phyloP scores from a whole-genome alignment of 1,140 invertebrate genomes.

The Drosophila prosaltans region DNA sequence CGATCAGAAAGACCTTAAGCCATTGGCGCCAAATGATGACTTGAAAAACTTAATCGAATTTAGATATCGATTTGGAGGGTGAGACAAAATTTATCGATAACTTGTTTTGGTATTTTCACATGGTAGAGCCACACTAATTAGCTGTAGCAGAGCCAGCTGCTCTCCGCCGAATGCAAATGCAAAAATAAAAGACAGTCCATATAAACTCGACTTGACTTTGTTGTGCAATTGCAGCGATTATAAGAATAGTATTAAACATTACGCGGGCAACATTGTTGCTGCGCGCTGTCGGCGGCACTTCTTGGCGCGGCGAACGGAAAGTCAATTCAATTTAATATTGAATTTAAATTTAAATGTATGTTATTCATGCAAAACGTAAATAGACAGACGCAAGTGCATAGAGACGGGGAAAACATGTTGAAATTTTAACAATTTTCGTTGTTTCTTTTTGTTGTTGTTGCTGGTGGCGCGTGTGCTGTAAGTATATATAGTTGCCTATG shows the following conservation, averaged over 20 bases:
- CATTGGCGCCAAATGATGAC: not conserved
- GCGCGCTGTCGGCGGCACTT: constrained; percentile 25
- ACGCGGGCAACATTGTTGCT: constrained; percentile 39
- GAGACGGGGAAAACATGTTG: constrained; percentile 35
- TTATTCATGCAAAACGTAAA: constrained; percentile 19
- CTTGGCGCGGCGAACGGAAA: not conserved
- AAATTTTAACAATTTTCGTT: constrained; percentile 51
- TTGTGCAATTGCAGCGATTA: constrained; percentile 59
- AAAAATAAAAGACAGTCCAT: no score
- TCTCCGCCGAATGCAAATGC: not conserved
- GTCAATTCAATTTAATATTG: not conserved
- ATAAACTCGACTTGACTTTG: constrained; percentile 25
- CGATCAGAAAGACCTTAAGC: not conserved
- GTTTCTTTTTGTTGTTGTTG: constrained; percentile 37
- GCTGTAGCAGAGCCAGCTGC: not conserved
- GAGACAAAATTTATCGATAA: not conserved
- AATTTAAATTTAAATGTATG: not conserved
- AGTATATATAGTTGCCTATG: constrained; percentile 13
- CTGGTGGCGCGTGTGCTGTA: constrained; percentile 42
- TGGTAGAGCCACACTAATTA: not conserved
- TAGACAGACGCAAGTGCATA: constrained; percentile 30
- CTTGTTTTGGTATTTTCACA: not conserved
- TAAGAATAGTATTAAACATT: constrained; percentile 34
- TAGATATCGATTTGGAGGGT: not conserved
- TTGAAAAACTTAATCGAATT: not conserved